Percentiles rank a stretch among this genome's conserved stretches.
phyloP scores from a whole-genome alignment of 2,113 vertebrate genomes.

The Dicrurus megarhynchus region DNA sequence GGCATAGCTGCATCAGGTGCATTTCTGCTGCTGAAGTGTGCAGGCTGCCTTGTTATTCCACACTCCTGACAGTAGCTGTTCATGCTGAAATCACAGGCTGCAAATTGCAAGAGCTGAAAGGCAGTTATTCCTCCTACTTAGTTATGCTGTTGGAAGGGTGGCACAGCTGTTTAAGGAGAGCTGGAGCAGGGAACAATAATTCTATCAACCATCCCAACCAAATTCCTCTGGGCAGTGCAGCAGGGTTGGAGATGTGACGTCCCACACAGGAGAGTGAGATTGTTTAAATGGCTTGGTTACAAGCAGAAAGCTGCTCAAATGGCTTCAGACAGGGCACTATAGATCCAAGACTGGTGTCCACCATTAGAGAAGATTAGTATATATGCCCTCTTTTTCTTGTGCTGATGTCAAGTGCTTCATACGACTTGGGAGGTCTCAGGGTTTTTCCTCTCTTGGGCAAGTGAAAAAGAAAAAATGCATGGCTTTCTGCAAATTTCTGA shows the following conservation, averaged over 20 bases:
- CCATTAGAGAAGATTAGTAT: background rate
- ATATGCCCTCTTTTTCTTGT: background rate
- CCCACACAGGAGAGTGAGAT: fast-evolving
- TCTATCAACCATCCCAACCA: background rate
- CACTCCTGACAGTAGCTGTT: background rate
- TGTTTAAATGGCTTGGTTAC: background rate
- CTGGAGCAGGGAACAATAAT: background rate
- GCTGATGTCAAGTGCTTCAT: background rate
- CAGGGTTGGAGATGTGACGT: background rate
- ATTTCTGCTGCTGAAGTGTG: background rate
- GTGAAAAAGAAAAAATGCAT: background rate
- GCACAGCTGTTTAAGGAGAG: background rate
- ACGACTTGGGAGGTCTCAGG: background rate
- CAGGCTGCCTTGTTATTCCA: background rate
- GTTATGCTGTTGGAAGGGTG: background rate
- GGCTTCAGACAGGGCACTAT: background rate
- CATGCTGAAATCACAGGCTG: background rate
- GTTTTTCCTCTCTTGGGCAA: background rate
- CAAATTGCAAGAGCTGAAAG: background rate
- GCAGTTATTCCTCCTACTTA: background rate
- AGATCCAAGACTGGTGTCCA: background rate
- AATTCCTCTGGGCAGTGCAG: background rate
- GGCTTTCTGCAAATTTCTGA: background rate
- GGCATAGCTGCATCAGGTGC: background rate
- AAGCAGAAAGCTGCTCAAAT: background rate